Percentiles rank a stretch among this genome's conserved stretches.
Conservation (phyloP, 2,888 invertebrate species). For the Lissonota sp. region DNA sequence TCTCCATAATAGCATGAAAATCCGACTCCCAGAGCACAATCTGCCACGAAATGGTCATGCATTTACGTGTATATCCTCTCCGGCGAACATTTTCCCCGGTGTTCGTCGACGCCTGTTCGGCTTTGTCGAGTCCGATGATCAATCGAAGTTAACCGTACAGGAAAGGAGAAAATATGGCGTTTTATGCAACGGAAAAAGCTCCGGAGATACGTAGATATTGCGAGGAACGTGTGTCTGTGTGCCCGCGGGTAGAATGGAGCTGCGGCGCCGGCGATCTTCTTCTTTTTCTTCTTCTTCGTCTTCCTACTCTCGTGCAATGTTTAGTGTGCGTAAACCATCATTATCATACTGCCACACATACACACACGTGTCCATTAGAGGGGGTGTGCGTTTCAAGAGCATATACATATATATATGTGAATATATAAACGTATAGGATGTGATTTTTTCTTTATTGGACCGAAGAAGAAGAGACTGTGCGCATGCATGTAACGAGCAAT, state of each 20-base stretch:
- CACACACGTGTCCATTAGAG: constrained; percentile 2
- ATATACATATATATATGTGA: constrained; percentile 1
- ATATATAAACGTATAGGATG: constrained; percentile 14
- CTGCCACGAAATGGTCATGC: no score
- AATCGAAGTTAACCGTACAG: constrained; percentile 55
- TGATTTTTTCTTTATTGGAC: constrained; percentile 39
- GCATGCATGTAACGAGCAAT: constrained; percentile 67
- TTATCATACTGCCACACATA: constrained; percentile 23
- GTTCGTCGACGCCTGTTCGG: neutral
- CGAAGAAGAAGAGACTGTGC: constrained; percentile 42
- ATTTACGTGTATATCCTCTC: no score
- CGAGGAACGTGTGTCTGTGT: constrained; percentile 52
- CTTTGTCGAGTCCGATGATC: constrained; percentile 42
- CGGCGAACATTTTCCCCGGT: no score
- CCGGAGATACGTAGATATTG: constrained; percentile 38
- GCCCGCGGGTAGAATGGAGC: constrained; percentile 58
- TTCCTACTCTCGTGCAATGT: constrained; percentile 34
- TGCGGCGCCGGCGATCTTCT: constrained; percentile 59
- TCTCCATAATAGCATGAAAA: no score
- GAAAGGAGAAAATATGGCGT: constrained; percentile 38
- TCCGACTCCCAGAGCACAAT: no score
- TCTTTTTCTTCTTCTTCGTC: constrained; percentile 34
- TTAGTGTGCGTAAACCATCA: constrained; percentile 36
- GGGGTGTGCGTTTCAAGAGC: constrained; percentile 2
- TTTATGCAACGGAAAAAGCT: constrained; percentile 19